phyloP scores from a whole-genome alignment of 1,140 invertebrate species.

The Eriosoma lanigerum region DNA sequence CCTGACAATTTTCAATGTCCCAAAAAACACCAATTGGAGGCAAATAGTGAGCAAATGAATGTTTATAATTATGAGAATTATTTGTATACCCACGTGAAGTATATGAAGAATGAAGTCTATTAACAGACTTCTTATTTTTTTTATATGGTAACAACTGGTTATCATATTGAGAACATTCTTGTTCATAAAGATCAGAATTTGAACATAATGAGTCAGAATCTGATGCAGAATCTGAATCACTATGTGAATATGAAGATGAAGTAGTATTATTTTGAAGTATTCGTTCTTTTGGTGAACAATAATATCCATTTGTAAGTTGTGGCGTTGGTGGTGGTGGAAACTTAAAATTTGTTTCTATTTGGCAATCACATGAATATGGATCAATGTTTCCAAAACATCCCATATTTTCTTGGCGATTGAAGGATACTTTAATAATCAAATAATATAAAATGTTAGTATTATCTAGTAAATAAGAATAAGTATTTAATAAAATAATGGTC shows the following conservation, averaged over 20 bases:
- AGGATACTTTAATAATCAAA: conserved; percentile 16
- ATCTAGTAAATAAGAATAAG: background rate
- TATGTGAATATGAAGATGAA: conserved; percentile 40
- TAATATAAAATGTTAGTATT: too few species aligned
- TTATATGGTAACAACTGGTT: conserved; percentile 37
- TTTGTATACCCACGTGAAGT: conserved; percentile 38
- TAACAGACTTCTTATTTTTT: conserved; percentile 39
- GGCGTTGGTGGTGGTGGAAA: conserved; percentile 50
- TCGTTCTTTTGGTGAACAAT: background rate
- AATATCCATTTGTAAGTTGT: conserved; percentile 18
- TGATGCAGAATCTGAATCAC: conserved; percentile 48
- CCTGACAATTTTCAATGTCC: conserved; percentile 83
- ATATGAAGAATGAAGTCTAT: conserved; percentile 30
- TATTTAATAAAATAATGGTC: background rate
- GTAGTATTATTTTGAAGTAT: conserved; percentile 39
- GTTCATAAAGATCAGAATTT: conserved; percentile 46
- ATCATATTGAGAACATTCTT: conserved; percentile 30
- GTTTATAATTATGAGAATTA: conserved; percentile 42
- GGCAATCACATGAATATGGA: conserved; percentile 42
- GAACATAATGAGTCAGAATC: conserved; percentile 40
- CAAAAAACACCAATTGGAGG: conserved; percentile 86
- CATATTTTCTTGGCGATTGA: conserved; percentile 48
- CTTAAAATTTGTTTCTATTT: conserved; percentile 40
- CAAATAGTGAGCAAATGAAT: conserved; percentile 55
- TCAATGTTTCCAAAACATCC: conserved; percentile 21